Conservation (phyloP, 1,140 invertebrate genomes). For the Pectinophora gossypiella region DNA sequence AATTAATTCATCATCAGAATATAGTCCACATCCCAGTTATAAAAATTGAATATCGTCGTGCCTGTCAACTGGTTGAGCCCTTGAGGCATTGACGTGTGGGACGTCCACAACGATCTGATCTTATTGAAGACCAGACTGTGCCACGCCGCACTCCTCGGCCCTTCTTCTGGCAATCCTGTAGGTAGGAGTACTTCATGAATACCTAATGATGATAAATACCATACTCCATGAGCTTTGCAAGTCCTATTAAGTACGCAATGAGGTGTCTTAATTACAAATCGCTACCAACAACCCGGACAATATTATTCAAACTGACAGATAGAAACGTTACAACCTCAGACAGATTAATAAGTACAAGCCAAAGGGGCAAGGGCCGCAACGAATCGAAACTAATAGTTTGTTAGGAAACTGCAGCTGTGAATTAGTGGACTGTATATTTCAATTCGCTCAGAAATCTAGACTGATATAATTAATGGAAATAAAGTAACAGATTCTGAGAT, state of each 20-base stretch:
- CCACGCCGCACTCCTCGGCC: constrained; percentile 77
- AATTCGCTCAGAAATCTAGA: constrained; percentile 33
- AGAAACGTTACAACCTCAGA: constrained; percentile 33
- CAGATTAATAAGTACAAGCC: constrained; percentile 43
- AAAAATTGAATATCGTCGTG: constrained; percentile 51
- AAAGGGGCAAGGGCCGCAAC: constrained; percentile 37
- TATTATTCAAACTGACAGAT: constrained; percentile 39
- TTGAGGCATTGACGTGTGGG: constrained; percentile 81
- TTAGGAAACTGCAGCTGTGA: constrained; percentile 51
- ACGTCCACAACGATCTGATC: constrained; percentile 90
- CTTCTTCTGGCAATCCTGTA: constrained; percentile 66
- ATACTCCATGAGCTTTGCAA: not conserved
- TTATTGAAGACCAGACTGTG: constrained; percentile 88
- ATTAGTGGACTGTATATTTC: constrained; percentile 37
- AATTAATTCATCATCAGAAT: too few species aligned
- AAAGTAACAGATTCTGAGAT: constrained; percentile 59
- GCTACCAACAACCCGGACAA: constrained; percentile 20
- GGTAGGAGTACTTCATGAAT: not conserved
- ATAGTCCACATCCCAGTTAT: constrained; percentile 45
- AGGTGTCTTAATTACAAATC: constrained; percentile 13
- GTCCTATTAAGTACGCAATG: constrained; percentile 5
- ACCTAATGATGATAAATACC: not conserved
- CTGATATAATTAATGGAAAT: constrained; percentile 65
- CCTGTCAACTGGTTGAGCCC: constrained; percentile 87
- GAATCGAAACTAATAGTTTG: constrained; percentile 55